These are phyloP conservation scores for Aporophyla nigra DNA, from an alignment of 2,888 invertebrate species.

Conservation along the genomic window DNA sequence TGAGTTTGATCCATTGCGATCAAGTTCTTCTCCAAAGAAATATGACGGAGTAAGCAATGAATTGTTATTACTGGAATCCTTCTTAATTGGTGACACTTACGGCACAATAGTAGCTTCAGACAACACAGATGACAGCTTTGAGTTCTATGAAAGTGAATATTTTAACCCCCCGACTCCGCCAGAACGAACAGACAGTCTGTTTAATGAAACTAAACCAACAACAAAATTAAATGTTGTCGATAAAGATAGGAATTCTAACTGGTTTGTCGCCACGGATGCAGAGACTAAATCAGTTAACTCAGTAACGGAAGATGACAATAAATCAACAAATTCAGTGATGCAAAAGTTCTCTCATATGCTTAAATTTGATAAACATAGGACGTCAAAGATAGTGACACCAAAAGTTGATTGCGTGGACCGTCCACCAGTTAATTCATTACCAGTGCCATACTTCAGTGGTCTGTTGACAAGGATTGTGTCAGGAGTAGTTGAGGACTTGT, in stretches of 20 bases:
- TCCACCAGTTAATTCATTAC: slow-evolving; percentile 87
- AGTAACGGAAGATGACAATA: slow-evolving; percentile 71
- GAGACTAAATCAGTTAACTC: slow-evolving; percentile 62
- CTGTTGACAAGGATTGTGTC: slow-evolving; percentile 91
- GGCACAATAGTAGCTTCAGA: slow-evolving; percentile 90
- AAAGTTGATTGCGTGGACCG: slow-evolving; percentile 85
- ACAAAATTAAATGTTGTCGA: slow-evolving; percentile 63
- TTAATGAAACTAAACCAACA: slow-evolving; percentile 75
- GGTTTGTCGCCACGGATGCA: slow-evolving; percentile 79
- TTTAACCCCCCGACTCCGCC: slow-evolving; percentile 92
- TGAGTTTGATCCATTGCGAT: slow-evolving; percentile 93
- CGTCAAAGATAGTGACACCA: slow-evolving; percentile 70
- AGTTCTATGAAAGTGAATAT: slow-evolving; percentile 84
- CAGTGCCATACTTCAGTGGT: slow-evolving; percentile 91
- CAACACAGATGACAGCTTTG: slow-evolving; percentile 80
- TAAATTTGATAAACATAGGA: slow-evolving; percentile 87
- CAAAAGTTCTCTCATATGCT: slow-evolving; percentile 85
- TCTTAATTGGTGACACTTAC: slow-evolving; percentile 93
- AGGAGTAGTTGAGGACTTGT: slow-evolving; percentile 93
- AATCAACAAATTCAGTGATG: slow-evolving; percentile 79
- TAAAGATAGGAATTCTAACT: slow-evolving; percentile 85
- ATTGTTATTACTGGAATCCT: slow-evolving; percentile 92
- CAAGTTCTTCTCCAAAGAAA: slow-evolving; percentile 70
- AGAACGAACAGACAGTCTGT: slow-evolving; percentile 92
- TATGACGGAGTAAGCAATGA: slow-evolving; percentile 91